Evolutionary conservation across 1,140 invertebrate genomes (phyloP).

Genomic region (Akabosia matsudoensis): DNA sequence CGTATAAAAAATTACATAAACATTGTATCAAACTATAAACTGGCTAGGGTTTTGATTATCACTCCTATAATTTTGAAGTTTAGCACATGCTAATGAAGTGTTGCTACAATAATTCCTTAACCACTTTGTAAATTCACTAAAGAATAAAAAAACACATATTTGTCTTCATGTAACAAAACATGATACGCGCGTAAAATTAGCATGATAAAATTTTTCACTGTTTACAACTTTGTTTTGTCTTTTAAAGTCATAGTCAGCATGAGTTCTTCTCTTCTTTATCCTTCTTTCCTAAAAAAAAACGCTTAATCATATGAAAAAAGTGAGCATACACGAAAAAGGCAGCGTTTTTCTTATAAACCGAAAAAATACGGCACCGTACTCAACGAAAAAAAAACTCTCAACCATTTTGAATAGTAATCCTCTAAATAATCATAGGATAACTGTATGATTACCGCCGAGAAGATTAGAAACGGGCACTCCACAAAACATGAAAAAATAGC

Average conservation of each 20-base stretch:
- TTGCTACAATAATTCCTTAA: background rate
- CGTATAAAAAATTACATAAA: no score
- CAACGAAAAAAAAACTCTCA: no score
- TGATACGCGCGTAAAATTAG: background rate
- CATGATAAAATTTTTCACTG: background rate
- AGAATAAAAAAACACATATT: background rate
- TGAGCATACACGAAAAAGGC: no score
- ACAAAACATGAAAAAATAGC: background rate
- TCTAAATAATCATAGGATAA: background rate
- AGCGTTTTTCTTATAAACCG: no score
- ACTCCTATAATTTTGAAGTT: background rate
- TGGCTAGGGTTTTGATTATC: background rate
- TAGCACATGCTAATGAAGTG: background rate
- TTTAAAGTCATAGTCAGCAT: no score
- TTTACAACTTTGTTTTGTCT: background rate
- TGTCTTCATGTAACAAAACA: background rate
- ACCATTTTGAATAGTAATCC: no score
- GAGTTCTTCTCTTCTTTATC: no score
- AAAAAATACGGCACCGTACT: no score
- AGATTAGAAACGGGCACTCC: background rate
- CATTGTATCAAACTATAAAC: background rate
- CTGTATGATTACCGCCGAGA: background rate
- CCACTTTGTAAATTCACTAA: background rate
- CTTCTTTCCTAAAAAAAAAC: no score
- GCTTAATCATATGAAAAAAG: no score